Base-by-base conservation (phyloP, 2,888 invertebrate species). In the Barypeithes pellucidus region DNA sequence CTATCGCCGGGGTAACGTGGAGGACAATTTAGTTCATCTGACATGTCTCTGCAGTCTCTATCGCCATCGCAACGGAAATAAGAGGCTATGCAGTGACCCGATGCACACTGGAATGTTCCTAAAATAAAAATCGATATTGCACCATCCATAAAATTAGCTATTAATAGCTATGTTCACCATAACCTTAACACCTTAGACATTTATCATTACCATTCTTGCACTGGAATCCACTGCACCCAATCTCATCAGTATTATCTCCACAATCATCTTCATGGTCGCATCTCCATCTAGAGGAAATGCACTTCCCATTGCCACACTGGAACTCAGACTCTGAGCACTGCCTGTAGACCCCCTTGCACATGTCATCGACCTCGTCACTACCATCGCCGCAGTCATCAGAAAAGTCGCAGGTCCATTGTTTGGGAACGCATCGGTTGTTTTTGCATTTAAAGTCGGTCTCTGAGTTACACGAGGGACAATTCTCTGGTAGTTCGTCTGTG, bases 201-300 rank as follows among this genome's bases (percentile, higher is more conserved):
- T 8, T 5, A 29, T 5, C 2, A 7, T 29, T 65, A 76, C 94
- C 94, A 76, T 94, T 93, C 88, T 94, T 95, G 87, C 96, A 96
- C 81, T 93, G 91, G 86, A 93, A 95, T 3, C 92, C 93, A 60
- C 91, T 91, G 81, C 97, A 97, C 65, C 91, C 92, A 72, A 91
- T 87, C 85, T 97, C 97, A 83, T 99, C 99, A 2, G 95, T 93
- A 79, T 94, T 94, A 85, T 99, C 98, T 0, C 97, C 96, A 81
- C 98, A 99, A 84, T 99, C 98, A 83, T 98, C 96, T 84, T 98
- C 97, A 85, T 95, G 95, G 83, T 98, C 98, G 85, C 98, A 98
- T 45, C 95, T 90, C 96, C 97, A 97, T 75, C 97, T 89, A 0
- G 93, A 93, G 0, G 97, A 96, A 62, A 98, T 95, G 82, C 97